Base-by-base conservation (phyloP, 1,140 invertebrate species). In the Drosophila kanapiae region DNA sequence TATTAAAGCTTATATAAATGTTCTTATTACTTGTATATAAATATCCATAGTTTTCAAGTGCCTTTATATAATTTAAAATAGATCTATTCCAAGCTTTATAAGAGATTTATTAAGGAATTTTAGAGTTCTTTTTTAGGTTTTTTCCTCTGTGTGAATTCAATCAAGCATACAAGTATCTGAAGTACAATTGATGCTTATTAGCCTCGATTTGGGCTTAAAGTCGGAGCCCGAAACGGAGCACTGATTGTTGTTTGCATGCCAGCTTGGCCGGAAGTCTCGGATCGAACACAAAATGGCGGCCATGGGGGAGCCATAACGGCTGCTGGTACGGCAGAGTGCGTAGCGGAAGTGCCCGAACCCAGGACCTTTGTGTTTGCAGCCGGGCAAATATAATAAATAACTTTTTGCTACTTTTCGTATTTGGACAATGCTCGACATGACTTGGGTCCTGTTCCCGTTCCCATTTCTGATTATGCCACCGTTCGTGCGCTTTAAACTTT, bases 331-430 rank as follows among this genome's bases (percentile, higher is more conserved):
- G 10, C 40, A 75, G 82, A 82, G 63, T 80, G 82, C 82, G 78
- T 82, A 79, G 27, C 76, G 84, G 80, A 83, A 80, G 64, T 83
- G 54, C 51, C 11, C 42, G 56, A 47, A 18, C 29, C 11, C 40
- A 37, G n/a, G 37, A 18, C 31, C 49, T 76, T 68, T 82, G 78
- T 80, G 69, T 77, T 82, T 77, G 56, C 68, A 79, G 69, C 79
- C 62, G 78, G 61, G 71, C 78, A 81, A 88, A 88, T 90, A 90
- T 90, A 88, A 88, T 88, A 88, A 88, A 90, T 85, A 88, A 88
- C 48, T 88, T 88, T 87, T 77, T 72, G 84, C 80, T 85, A 87
- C 80, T 88, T 90, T 81, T 78, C 54, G 83, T 90, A 68, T 90
- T 88, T 90, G 85, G 62, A 71, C 54, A 90, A 76, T 71, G 72